phyloP scores from a whole-genome alignment of 2,888 invertebrate species.

The Aplocera efformata region DNA sequence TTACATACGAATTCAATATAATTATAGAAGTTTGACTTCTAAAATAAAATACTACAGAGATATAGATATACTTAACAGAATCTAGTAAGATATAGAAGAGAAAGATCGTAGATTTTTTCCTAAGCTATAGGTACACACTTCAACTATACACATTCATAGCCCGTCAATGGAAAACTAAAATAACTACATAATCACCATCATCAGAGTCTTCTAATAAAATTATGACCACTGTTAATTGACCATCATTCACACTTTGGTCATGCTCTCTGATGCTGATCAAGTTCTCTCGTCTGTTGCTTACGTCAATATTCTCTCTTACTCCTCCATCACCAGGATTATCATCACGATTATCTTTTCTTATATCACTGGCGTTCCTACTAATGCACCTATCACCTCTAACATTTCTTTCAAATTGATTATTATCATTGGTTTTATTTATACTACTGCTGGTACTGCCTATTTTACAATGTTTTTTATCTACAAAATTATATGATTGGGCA shows the following conservation, averaged over 20 bases:
- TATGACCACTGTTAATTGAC: slow-evolving; percentile 65
- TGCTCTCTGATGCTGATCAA: slow-evolving; percentile 34
- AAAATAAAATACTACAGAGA: slow-evolving; percentile 18
- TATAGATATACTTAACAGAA: slow-evolving; percentile 17
- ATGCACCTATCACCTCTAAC: slow-evolving; percentile 9
- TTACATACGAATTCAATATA: slow-evolving; percentile 6
- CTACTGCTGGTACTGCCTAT: slow-evolving; percentile 3
- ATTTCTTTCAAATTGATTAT: slow-evolving; percentile 18
- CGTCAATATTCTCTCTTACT: slow-evolving; percentile 43
- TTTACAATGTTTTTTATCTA: slow-evolving; percentile 18
- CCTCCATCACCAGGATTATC: slow-evolving; percentile 28
- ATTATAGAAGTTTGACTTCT: slow-evolving; percentile 30
- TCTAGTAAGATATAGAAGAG: slow-evolving; percentile 26
- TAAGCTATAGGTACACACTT: slow-evolving; percentile 17
- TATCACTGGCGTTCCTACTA: slow-evolving; percentile 22
- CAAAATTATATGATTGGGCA: slow-evolving; percentile 6
- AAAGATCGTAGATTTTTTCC: slow-evolving; percentile 21
- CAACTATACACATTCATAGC: slow-evolving; percentile 16
- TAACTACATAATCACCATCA: slow-evolving; percentile 36
- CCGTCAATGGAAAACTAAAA: slow-evolving; percentile 45
- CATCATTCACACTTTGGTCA: slow-evolving; percentile 44
- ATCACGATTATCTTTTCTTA: slow-evolving; percentile 18
- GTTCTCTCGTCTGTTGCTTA: slow-evolving; percentile 56
- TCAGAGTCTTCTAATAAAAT: slow-evolving; percentile 51
- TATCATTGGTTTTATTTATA: slow-evolving; percentile 10